These are phyloP conservation scores for Alouatta palliata DNA, from an alignment of 2,113 vertebrate genomes.

Conservation along the genomic window DNA sequence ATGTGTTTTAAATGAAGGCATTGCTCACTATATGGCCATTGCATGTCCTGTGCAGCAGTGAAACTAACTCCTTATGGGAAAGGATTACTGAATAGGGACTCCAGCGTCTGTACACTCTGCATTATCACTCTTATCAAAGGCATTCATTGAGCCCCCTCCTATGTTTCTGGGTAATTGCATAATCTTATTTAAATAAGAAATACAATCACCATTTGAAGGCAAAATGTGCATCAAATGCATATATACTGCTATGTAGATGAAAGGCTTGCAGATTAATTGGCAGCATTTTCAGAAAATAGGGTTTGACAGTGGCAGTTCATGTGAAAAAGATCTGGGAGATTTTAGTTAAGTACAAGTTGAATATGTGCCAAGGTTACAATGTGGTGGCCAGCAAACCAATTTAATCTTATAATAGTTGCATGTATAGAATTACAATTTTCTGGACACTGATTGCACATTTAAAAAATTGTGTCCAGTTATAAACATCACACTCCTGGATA, in stretches of 20 bases:
- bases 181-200: conserved; percentile 62
- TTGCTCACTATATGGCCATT: conserved; percentile 39
- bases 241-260: neutral
- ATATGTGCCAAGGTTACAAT: neutral
- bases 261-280: conserved; percentile 5
- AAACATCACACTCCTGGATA: neutral
- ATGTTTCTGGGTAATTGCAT: neutral
- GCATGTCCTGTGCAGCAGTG: neutral
- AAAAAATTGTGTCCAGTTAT: neutral
- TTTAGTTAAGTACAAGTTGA: conserved; percentile 22
- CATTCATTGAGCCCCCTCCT: neutral
- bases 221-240: neutral
- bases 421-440: neutral
- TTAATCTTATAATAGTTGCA: neutral
- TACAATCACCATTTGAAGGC: neutral
- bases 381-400: neutral
- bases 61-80: conserved; percentile 15
- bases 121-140: neutral
- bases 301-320: conserved; percentile 3
- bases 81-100: neutral
- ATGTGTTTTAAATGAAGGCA: conserved; percentile 47
- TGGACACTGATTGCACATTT: neutral
- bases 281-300: conserved; percentile 43
- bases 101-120: neutral
- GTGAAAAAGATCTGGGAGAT: conserved; percentile 50